Evolutionary conservation across 2,888 invertebrate species (phyloP).

Genomic region (Epistrophe eligans): DNA sequence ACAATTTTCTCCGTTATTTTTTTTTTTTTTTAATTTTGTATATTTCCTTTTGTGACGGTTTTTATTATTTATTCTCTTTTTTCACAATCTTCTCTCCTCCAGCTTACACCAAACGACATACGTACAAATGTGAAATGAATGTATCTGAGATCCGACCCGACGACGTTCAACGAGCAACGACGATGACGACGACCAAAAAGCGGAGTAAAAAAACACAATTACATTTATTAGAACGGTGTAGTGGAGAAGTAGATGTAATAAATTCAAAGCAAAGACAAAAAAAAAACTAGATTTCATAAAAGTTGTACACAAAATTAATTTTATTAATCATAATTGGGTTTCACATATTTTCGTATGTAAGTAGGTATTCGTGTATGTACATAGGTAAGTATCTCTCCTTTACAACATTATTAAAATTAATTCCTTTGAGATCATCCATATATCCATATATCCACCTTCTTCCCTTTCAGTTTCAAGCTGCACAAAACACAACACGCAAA

Average conservation of each 20-base stretch:
- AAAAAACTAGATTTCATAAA: constrained; percentile 38
- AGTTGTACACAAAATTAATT: constrained; percentile 30
- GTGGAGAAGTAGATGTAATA: constrained; percentile 19
- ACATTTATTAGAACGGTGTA: constrained; percentile 34
- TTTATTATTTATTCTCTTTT: constrained; percentile 46
- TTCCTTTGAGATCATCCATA: constrained; percentile 29
- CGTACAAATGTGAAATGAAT: constrained; percentile 16
- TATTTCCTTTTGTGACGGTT: constrained; percentile 42
- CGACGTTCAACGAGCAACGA: not conserved
- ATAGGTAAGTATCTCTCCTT: not conserved
- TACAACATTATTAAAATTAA: constrained; percentile 22
- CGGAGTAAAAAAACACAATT: constrained; percentile 31
- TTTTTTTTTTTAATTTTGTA: constrained; percentile 20
- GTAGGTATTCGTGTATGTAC: not conserved
- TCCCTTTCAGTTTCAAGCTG: not conserved
- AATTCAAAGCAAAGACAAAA: constrained; percentile 18
- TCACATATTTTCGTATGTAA: not conserved
- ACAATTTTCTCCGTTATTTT: constrained; percentile 45
- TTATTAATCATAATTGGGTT: constrained; percentile 44
- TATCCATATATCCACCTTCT: constrained; percentile 17
- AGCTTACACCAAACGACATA: constrained; percentile 10
- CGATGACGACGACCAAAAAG: constrained; percentile 19
- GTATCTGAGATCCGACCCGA: constrained; percentile 21
- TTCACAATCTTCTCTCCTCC: constrained; percentile 31
- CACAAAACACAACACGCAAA: constrained; percentile 29